phyloP scores from a whole-genome alignment of 2,113 vertebrate genomes.

The Sinocyclocheilus anshuiensis region DNA sequence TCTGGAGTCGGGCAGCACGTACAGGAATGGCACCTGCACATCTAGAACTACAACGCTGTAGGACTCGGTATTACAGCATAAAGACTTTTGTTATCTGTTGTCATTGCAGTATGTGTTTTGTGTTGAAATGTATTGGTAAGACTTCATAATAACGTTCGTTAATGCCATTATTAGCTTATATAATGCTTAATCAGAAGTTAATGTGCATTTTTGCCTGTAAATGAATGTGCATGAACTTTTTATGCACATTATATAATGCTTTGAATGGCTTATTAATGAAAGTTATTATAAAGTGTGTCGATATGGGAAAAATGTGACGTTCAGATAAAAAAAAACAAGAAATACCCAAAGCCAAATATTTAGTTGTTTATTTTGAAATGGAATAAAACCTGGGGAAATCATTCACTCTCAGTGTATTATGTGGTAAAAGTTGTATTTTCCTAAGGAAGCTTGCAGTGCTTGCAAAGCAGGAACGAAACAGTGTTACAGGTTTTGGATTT shows the following conservation, averaged over 20 bases:
- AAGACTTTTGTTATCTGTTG: constrained; percentile 6
- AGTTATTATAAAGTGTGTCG: not conserved
- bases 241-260: not conserved
- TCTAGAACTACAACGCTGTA: constrained; percentile 78
- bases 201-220: not conserved
- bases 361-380: not conserved
- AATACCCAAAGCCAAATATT: constrained; percentile 5
- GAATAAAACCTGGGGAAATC: not conserved
- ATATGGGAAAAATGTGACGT: not conserved
- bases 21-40: constrained; percentile 86
- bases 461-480: not conserved
- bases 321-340: not conserved
- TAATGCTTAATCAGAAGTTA: not conserved
- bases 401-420: not conserved
- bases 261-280: not conserved
- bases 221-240: not conserved
- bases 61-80: constrained; percentile 3
- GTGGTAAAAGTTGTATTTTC: not conserved
- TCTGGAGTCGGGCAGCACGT: constrained; percentile 81
- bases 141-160: not conserved
- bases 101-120: not conserved
- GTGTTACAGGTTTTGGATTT: not conserved
- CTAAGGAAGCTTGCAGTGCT: not conserved
- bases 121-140: not conserved
- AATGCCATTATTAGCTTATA: not conserved